Evolutionary conservation across 2,113 vertebrate species (phyloP).

Genomic region (Stegostoma tigrinum): DNA sequence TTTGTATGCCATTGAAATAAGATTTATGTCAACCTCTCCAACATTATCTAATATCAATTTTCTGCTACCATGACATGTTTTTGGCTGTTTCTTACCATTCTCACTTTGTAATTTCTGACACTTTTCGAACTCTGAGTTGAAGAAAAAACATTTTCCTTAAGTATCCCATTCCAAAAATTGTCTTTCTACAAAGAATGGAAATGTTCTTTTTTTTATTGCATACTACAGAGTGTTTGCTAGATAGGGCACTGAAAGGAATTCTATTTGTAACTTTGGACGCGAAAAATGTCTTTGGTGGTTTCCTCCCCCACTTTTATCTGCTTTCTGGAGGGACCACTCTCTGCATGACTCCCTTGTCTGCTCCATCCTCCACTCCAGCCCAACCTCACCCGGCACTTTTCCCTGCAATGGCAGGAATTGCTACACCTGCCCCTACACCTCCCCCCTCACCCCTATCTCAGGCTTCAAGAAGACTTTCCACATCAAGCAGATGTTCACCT

Average conservation of each 20-base stretch:
- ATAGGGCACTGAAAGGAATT: not conserved
- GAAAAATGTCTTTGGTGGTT: too few relatives aligned
- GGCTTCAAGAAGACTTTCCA: too few relatives aligned
- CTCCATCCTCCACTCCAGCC: too few relatives aligned
- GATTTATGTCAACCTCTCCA: not conserved
- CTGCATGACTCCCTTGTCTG: too few relatives aligned
- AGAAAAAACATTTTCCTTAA: not conserved
- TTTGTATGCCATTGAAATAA: not conserved
- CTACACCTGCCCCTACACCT: too few relatives aligned
- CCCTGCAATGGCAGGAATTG: too few relatives aligned
- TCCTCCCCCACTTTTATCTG: too few relatives aligned
- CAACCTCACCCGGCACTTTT: too few relatives aligned
- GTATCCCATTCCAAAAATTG: not conserved
- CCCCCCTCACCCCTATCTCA: too few relatives aligned
- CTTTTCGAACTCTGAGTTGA: not conserved
- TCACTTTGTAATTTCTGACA: not conserved
- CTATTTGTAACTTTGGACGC: not conserved
- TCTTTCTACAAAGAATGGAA: not conserved
- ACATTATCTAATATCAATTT: not conserved
- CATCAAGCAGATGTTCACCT: too few relatives aligned
- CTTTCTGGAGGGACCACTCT: too few relatives aligned
- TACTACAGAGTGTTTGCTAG: not conserved
- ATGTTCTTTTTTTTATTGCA: not conserved
- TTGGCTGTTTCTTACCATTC: not conserved
- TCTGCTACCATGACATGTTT: not conserved